Evolutionary conservation across 2,888 invertebrate genomes (phyloP), one percentile per base, ranked within the genome.

Genomic region (Terebella lapidaria): DNA sequence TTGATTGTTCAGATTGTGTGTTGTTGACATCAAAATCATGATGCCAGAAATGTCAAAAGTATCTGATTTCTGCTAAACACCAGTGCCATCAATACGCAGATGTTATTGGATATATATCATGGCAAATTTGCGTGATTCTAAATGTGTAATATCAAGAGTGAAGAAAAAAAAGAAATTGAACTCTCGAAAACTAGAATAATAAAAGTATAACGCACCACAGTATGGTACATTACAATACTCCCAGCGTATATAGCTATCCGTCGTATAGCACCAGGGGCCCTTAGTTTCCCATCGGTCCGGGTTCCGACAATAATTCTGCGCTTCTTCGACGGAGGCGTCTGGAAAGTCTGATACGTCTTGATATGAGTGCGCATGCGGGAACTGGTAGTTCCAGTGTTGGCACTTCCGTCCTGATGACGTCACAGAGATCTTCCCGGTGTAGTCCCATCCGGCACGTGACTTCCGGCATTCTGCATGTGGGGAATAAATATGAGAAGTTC

Each of bases 261-360:
- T 28, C 22, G 57, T 58, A 25, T 52, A 54, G 47, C 60, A 60
- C 60, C 60, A 60, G 15, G 47, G 45, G 15, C 57, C 60, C 20
- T 29, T 5, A 4, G 22, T 45, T n/a, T 53, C 29, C 28, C 20
- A 25, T 18, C n/a, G 20, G 35, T 58, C 62, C 24, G 62, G 62
- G 28, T 62, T 62, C n/a, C 62, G 29, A 22, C 62, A 62, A 45
- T 28, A 59, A 47, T 57, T 54, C 29, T n/a, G 5, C n/a, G 57
- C 49, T 26, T 27, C 54, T 1, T 26, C 58, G 2, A 22, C 42
- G 18, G 47, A 25, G 18, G 49, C 29, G 24, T 54, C 57, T 15
- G 53, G 56, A n/a, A 49, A 57, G 10, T 2, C 18, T 2, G n/a
- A 24, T 1, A 2, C 3, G 1, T 18, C 42, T 20, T 24, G 20